A percentile compares a stretch with the other conserved stretches of the same genome.
Evolutionary conservation across 2,888 invertebrate species (phyloP).

Genomic region (Ennomos erosarius): DNA sequence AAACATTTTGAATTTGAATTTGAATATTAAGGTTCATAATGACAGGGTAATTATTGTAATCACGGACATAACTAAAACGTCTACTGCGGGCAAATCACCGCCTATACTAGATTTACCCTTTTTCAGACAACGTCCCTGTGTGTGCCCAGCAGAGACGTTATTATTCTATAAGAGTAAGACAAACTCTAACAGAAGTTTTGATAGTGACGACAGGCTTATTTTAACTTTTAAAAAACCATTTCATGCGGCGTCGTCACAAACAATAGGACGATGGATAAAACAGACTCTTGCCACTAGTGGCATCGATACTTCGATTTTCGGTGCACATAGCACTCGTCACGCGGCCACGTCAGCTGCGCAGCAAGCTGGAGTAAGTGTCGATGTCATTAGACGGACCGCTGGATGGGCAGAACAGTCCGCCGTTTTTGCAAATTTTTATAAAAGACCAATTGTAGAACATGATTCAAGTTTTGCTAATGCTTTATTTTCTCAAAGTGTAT

Average conservation of each 20-base stretch:
- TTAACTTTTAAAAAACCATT: not conserved
- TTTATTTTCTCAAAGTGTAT: not conserved
- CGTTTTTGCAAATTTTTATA: slow-evolving; percentile 14
- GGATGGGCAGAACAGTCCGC: slow-evolving; percentile 12
- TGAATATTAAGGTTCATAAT: not conserved
- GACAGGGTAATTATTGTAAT: slow-evolving; percentile 1
- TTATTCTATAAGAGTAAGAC: not conserved
- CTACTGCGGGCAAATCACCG: not conserved
- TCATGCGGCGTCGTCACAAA: not conserved
- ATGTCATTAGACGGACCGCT: slow-evolving; percentile 2
- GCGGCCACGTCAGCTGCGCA: slow-evolving; percentile 6
- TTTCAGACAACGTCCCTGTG: not conserved
- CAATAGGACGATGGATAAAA: not conserved
- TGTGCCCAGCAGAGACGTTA: not conserved
- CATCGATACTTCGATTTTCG: slow-evolving; percentile 1
- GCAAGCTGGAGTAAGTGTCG: slow-evolving; percentile 8
- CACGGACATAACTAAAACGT: not conserved
- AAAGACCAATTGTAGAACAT: slow-evolving; percentile 3
- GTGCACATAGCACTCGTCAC: not conserved
- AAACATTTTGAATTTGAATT: too few species aligned
- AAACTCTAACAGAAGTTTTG: not conserved
- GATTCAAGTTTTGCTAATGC: not conserved
- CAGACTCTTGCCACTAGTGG: not conserved
- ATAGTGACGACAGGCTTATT: not conserved
- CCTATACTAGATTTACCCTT: not conserved